Percentiles rank a stretch among this genome's conserved stretches.
Conservation (phyloP, 2,113 vertebrate species). For the Megalops atlanticus region DNA sequence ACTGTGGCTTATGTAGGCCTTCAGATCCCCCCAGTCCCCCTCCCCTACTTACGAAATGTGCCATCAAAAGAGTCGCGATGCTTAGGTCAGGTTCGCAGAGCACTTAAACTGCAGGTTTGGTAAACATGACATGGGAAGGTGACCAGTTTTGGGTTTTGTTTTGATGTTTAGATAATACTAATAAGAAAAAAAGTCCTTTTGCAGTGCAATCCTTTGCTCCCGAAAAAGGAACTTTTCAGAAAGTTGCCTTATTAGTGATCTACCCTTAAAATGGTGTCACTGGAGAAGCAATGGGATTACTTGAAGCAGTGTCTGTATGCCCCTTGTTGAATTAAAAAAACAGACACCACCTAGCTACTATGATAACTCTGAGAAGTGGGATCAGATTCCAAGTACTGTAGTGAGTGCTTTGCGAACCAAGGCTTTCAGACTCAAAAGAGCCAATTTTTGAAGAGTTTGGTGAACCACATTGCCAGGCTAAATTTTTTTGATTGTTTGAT, state of each 20-base stretch:
- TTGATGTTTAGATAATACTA: conserved; percentile 21
- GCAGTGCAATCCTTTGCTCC: background rate
- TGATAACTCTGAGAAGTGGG: background rate
- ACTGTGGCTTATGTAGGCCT: conserved; percentile 72
- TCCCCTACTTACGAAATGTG: conserved; percentile 54
- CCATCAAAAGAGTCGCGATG: conserved; percentile 46
- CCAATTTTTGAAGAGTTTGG: conserved; percentile 60
- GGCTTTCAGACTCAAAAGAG: conserved; percentile 53
- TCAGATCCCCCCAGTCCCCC: conserved; percentile 39
- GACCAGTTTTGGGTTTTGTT: conserved; percentile 33
- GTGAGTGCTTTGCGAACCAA: conserved; percentile 67
- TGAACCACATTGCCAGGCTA: conserved; percentile 47
- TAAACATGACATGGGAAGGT: conserved; percentile 26
- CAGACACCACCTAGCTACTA: background rate
- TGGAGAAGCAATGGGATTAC: background rate
- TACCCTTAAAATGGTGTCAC: background rate
- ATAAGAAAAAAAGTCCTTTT: background rate
- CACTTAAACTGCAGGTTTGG: conserved; percentile 48
- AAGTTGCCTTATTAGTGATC: conserved; percentile 22
- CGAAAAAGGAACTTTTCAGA: background rate
- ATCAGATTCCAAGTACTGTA: conserved; percentile 45
- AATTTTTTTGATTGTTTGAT: conserved; percentile 51
- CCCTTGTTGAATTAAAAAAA: background rate
- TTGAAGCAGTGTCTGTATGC: background rate
- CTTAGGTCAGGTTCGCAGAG: conserved; percentile 67